A percentile compares a stretch with the other conserved stretches of the same genome.
These are phyloP conservation scores for Anabas testudineus DNA, from an alignment of 2,797 vertebrate genomes.

Conservation along the genomic window DNA sequence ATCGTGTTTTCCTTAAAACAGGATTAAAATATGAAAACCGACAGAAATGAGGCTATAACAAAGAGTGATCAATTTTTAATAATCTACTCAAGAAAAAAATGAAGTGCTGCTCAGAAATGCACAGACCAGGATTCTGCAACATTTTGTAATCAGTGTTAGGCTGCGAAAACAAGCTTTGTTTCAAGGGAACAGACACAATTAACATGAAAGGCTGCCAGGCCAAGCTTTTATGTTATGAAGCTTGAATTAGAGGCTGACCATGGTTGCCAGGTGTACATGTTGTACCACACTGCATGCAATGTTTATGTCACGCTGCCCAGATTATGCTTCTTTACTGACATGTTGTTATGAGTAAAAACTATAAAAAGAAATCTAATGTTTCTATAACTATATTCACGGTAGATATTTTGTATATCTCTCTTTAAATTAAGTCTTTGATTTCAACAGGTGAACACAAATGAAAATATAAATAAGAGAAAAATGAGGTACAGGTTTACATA, in stretches of 20 bases:
- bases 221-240: slow-evolving; percentile 75
- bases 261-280: slow-evolving; percentile 63
- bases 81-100: slow-evolving; percentile 82
- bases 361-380: slow-evolving; percentile 15
- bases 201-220: slow-evolving; percentile 78
- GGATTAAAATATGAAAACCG: slow-evolving; percentile 93
- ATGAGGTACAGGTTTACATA: slow-evolving; percentile 51
- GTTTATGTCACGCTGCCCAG: slow-evolving; percentile 38
- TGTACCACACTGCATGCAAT: slow-evolving; percentile 35
- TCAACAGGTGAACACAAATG: slow-evolving; percentile 52
- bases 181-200: slow-evolving; percentile 78
- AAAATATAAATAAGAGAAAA: slow-evolving; percentile 72
- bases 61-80: slow-evolving; percentile 94
- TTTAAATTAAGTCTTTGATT: slow-evolving; percentile 72
- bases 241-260: slow-evolving; percentile 71
- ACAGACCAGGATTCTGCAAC: slow-evolving; percentile 84
- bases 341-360: slow-evolving; percentile 34
- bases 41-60: slow-evolving; percentile 94
- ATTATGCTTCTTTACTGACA: slow-evolving; percentile 49
- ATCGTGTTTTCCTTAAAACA: slow-evolving; percentile 95
- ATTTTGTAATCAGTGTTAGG: slow-evolving; percentile 82
- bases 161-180: slow-evolving; percentile 75
- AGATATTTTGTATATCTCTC: slow-evolving; percentile 65
- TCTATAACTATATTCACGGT: slow-evolving; percentile 38
- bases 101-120: slow-evolving; percentile 82